Percentiles rank a stretch among this genome's conserved stretches.
Evolutionary conservation across 2,113 vertebrate species (phyloP).

Genomic region (Neodon shergylaensis): DNA sequence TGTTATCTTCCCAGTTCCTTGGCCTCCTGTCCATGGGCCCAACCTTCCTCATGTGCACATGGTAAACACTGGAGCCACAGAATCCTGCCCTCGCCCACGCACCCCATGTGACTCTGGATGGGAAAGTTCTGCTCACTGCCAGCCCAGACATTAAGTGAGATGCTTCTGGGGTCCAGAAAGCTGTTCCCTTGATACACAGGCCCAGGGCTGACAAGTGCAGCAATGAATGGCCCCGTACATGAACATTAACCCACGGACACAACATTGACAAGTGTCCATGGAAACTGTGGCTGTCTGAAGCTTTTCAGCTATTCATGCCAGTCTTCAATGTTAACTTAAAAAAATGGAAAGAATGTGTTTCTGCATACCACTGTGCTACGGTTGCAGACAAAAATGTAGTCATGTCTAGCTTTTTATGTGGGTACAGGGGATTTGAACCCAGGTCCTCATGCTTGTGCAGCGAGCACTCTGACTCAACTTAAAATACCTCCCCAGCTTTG

Average conservation of each 20-base stretch:
- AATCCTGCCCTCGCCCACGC: no score
- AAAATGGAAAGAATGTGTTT: no score
- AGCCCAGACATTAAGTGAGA: not conserved
- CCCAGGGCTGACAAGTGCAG: not conserved
- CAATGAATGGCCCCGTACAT: not conserved
- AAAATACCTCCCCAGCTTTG: not conserved
- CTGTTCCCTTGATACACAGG: not conserved
- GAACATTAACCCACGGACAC: not conserved
- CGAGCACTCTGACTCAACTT: not conserved
- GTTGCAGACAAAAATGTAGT: not conserved
- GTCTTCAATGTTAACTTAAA: not conserved
- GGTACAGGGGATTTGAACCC: not conserved
- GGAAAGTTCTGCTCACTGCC: not conserved
- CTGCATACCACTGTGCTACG: not conserved
- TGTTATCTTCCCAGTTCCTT: not conserved
- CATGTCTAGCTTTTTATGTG: not conserved
- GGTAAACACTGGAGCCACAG: not conserved
- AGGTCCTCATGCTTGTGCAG: not conserved
- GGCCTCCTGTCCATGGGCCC: not conserved
- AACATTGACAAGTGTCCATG: not conserved
- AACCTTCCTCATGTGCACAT: not conserved
- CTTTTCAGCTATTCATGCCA: not conserved
- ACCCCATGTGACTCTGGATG: not conserved
- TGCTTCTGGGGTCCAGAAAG: not conserved
- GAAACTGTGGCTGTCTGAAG: not conserved